phyloP scores from a whole-genome alignment of 2,888 invertebrate species.

The Philereme vetulata region DNA sequence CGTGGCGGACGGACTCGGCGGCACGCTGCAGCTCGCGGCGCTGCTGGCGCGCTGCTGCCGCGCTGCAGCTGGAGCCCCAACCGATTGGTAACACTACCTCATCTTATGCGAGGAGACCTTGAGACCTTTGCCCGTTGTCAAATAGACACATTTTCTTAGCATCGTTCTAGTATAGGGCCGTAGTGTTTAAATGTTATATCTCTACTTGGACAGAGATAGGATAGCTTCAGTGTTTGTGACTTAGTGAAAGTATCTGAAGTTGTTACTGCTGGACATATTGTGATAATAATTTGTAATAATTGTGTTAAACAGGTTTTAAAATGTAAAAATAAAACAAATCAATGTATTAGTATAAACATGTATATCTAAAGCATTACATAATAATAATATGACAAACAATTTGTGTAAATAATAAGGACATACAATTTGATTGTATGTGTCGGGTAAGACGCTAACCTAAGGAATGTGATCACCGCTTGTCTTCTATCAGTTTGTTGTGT shows the following conservation, averaged over 20 bases:
- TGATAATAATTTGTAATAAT: too few species aligned
- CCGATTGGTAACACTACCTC: constrained; percentile 33
- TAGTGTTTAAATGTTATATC: too few species aligned
- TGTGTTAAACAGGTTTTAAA: neutral
- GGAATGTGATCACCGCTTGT: constrained; percentile 52
- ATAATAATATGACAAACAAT: constrained; percentile 25
- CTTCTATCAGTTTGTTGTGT: constrained; percentile 81
- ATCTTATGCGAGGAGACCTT: too few species aligned
- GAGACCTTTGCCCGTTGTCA: too few species aligned
- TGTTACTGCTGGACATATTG: too few species aligned
- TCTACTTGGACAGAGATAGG: too few species aligned
- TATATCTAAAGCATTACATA: constrained; percentile 29
- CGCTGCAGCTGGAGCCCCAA: constrained; percentile 47
- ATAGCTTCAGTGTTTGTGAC: too few species aligned
- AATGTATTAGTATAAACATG: constrained; percentile 20
- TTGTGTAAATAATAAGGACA: constrained; percentile 42
- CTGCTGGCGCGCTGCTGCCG: constrained; percentile 93
- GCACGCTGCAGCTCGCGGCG: constrained; percentile 95
- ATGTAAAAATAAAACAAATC: constrained; percentile 6
- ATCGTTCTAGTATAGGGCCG: too few species aligned
- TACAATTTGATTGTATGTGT: constrained; percentile 29
- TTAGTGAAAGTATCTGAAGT: too few species aligned
- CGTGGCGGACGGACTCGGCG: constrained; percentile 94
- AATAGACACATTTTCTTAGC: too few species aligned
- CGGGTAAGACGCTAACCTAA: constrained; percentile 18